phyloP scores from a whole-genome alignment of 2,113 vertebrate genomes.

The Aspiorhynchus laticeps region DNA sequence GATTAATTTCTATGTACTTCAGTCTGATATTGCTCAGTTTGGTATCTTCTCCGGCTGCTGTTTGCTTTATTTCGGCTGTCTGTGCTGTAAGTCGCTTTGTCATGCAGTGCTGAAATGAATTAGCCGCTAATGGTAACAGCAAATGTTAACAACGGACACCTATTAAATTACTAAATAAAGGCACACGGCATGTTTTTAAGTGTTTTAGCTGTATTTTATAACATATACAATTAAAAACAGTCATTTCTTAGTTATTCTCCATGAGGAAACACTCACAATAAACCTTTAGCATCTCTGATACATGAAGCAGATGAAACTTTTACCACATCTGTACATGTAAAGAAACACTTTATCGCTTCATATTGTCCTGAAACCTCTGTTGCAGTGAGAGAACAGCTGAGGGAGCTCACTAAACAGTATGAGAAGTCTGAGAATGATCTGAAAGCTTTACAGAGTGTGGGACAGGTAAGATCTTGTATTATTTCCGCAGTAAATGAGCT shows the following conservation, averaged over 20 bases:
- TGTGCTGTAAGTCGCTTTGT: conserved; percentile 81
- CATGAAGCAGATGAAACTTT: neutral
- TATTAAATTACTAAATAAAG: neutral
- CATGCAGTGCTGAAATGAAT: conserved; percentile 68
- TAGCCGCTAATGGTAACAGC: conserved; percentile 8
- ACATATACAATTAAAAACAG: neutral
- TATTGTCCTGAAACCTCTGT: neutral
- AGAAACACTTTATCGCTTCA: neutral
- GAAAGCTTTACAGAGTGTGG: conserved; percentile 96
- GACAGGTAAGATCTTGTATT: conserved; percentile 81
- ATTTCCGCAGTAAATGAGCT: neutral
- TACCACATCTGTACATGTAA: neutral
- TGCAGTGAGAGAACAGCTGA: conserved; percentile 94
- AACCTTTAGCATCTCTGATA: neutral
- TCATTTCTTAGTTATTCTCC: neutral
- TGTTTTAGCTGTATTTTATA: neutral
- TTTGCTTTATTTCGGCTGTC: conserved; percentile 20
- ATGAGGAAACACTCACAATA: neutral
- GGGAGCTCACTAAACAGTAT: conserved; percentile 97
- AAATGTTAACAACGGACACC: neutral
- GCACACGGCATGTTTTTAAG: neutral
- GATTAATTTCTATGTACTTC: neutral
- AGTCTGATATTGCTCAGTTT: too few relatives aligned
- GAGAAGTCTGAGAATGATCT: conserved; percentile 99
- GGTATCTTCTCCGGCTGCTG: conserved; percentile 9